Evolutionary conservation across 2,888 invertebrate species (phyloP), one percentile per base, ranked within the genome.

Genomic region (Glaucopsyche alexis): DNA sequence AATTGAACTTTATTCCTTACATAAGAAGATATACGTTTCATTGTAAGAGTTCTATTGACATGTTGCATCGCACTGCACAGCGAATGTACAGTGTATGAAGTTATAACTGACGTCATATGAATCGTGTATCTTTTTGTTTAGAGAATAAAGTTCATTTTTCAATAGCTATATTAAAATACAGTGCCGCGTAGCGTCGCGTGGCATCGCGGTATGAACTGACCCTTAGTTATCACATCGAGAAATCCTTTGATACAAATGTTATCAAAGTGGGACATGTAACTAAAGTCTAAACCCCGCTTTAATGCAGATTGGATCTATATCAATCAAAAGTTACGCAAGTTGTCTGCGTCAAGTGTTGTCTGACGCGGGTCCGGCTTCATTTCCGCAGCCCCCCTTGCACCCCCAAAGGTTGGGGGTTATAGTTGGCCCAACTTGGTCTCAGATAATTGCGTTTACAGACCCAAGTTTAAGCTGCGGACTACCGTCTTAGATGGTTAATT

Each of bases 351-450:
- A 82, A 81, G 82, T 81, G 80, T 64, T 78, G 78, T 78, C 78
- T 84, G 87, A 85, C 85, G 81, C 79, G 86, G 87, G 85, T 86
- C 81, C 80, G 81, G 81, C 81, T 85, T 88, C 89, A 89, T 90
- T 88, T 89, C 87, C 87, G 86, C 81, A 80, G 79, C 79, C 79
- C 80, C 74, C 79, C 74, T 13, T 75, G 73, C 76, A 77, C 77
- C 75, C 75, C 74, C 77, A 80, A 80, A 79, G 29, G 55, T n/a
- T 16, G 52, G 11, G 60, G 60, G 29, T 60, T 11, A 60, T 60
- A 86, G 84, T 87, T 86, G 80, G 81, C 82, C 80, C 81, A 74
- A 75, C 81, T 79, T 79, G 80, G 78, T 79, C 71, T 71, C 74
- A 29, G 64, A 64, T 75, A 69, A 49, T 69, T 49, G 47, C 47